A percentile compares a stretch with the other conserved stretches of the same genome.
Evolutionary conservation across 2,888 invertebrate species (phyloP).

Genomic region (Ecdyonurus torrentis): DNA sequence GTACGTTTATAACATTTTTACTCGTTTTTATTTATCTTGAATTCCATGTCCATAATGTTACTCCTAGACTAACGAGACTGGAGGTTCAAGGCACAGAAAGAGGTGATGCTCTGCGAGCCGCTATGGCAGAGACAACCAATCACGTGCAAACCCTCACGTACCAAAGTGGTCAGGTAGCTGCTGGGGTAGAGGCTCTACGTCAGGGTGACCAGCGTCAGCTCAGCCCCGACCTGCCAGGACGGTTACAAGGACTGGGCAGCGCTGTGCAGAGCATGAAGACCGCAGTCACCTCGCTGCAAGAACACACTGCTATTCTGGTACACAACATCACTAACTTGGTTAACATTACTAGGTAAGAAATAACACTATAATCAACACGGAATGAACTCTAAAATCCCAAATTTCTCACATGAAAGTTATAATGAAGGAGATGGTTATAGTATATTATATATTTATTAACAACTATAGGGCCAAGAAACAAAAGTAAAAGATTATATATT

Average conservation of each 20-base stretch:
- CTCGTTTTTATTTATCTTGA: not conserved
- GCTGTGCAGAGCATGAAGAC: slow-evolving; percentile 15
- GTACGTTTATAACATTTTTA: not conserved
- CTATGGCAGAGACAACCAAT: slow-evolving; percentile 25
- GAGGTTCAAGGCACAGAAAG: slow-evolving; percentile 27
- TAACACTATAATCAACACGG: too few species aligned
- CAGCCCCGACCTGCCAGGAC: slow-evolving; percentile 9
- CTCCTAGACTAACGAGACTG: slow-evolving; percentile 24
- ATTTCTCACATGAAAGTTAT: too few species aligned
- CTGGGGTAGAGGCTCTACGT: not conserved
- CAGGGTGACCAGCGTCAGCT: not conserved
- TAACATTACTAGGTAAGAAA: slow-evolving; percentile 17
- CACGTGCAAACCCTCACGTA: slow-evolving; percentile 20
- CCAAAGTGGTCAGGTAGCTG: not conserved
- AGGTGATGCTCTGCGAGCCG: slow-evolving; percentile 25
- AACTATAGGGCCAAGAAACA: too few species aligned
- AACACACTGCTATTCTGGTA: slow-evolving; percentile 12
- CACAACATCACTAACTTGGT: slow-evolving; percentile 15
- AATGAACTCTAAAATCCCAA: too few species aligned
- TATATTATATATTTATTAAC: too few species aligned
- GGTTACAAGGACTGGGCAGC: slow-evolving; percentile 17
- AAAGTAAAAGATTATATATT: too few species aligned
- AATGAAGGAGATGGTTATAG: too few species aligned
- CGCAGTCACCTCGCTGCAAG: slow-evolving; percentile 13
- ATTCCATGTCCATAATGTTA: not conserved